Evolutionary conservation across 1,140 invertebrate species (phyloP).

Genomic region (Aphelenchoides besseyi): DNA sequence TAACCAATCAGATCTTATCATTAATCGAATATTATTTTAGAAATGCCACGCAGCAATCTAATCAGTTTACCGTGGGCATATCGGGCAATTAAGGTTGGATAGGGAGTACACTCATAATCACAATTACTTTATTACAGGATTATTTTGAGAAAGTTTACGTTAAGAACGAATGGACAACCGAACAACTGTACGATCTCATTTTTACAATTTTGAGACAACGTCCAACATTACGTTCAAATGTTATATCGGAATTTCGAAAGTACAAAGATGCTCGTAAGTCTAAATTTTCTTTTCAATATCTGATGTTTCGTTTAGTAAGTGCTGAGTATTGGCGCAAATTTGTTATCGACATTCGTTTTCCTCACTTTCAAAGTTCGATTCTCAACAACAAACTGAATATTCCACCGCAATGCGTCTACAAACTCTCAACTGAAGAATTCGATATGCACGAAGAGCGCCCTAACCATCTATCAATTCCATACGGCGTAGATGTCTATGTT

Average conservation of each 20-base stretch:
- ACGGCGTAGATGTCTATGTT: slow-evolving; percentile 11
- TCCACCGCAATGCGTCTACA: neutral
- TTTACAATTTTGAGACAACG: slow-evolving; percentile 14
- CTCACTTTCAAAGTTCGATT: neutral
- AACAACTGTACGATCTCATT: slow-evolving; percentile 16
- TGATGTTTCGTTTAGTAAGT: too few species aligned
- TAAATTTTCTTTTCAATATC: too few species aligned
- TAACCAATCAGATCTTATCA: neutral
- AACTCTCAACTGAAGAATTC: neutral
- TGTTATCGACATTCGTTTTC: neutral
- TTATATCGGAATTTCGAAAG: slow-evolving; percentile 9
- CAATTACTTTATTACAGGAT: too few species aligned
- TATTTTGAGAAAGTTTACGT: slow-evolving; percentile 1
- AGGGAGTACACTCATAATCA: too few species aligned
- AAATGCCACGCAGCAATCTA: slow-evolving; percentile 11
- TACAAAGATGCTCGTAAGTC: too few species aligned
- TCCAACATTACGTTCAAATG: neutral
- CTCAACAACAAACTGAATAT: neutral
- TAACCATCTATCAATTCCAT: neutral
- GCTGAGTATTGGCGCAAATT: slow-evolving; percentile 2
- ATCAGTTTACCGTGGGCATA: slow-evolving; percentile 5
- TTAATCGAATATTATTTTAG: slow-evolving; percentile 4
- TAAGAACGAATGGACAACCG: neutral
- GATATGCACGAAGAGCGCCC: neutral
- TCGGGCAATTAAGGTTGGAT: neutral